Base-by-base conservation (phyloP, 2,888 invertebrate genomes). In the Agonum fuliginosum region DNA sequence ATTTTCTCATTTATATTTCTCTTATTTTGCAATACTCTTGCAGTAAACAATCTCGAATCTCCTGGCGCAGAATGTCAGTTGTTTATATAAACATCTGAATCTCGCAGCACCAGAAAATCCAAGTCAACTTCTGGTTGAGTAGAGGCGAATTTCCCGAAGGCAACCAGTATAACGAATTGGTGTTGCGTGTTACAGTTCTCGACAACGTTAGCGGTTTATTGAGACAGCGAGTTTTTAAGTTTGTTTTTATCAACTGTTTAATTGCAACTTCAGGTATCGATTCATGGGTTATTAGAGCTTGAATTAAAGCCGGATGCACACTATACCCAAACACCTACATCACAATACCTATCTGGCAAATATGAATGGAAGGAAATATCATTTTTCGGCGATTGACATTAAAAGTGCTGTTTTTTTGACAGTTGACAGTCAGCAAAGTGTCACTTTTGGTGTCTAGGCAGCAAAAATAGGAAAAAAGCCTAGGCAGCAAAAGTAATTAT, bases 211-310 rank as follows among this genome's bases (percentile, higher is more conserved):
- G 37, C 1, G 37, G 17, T 17, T 46, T 17, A 46, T 46, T 46
- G 17, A 30, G 30, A 46, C 46, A 46, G 14, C 14, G 17, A 14
- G 27, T 62, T 62, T 30, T 62, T 30, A 30, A 30, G 58, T 62
- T 62, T 17, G 19, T 30, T 62, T 54, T 30, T 19, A 30, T 58
- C 30, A 30, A 30, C 27, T 8, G 30, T 27, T 62, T 62, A 62
- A 62, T 62, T 62, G 30, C 58, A 17, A 17, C 58, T 62, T 30
- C 10, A 30, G 30, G 30, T 62, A 62, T 62, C 34, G 58, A 62
- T 62, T 62, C 17, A 34, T 10, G 58, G 34, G 17, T 62, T 62
- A 62, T 62, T 20, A 8, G 8, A 14, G 8, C 19, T 62, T 30
- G 6, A 58, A 30, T 62, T 34, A 62, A 62, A 30, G 58, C 58